Conservation (phyloP, 2,888 invertebrate species). For the Eupithecia tripunctaria region DNA sequence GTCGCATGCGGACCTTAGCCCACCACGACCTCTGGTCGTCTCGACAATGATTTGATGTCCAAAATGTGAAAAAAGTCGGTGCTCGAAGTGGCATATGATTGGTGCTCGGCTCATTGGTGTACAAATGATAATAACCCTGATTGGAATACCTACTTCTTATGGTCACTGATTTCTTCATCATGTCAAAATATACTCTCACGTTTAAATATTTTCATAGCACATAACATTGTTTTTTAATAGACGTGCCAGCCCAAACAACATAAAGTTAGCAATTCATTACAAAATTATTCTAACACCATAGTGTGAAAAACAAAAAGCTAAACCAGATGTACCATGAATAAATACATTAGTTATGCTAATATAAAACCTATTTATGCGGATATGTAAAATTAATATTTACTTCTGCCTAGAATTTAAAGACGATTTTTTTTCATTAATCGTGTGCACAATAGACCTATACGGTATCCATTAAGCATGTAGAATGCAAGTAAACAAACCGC, state of each 20-base stretch:
- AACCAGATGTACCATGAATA: constrained; percentile 12
- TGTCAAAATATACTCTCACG: not conserved
- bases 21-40: no score
- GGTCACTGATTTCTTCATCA: not conserved
- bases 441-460: no score
- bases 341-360: constrained; percentile 11
- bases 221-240: not conserved
- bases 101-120: not conserved
- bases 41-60: no score
- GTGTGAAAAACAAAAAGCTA: constrained; percentile 12
- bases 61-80: not conserved
- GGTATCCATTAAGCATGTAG: no score
- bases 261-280: constrained; percentile 18
- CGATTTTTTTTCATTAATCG: no score
- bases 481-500: no score
- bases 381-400: not conserved
- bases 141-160: not conserved
- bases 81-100: not conserved
- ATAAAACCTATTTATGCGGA: not conserved
- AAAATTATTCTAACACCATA: constrained; percentile 17
- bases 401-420: not conserved
- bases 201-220: not conserved
- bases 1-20: no score
- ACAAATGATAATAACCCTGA: not conserved
- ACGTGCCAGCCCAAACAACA: not conserved